These are phyloP conservation scores for Knipowitschia caucasica DNA, from an alignment of 2,797 vertebrate genomes.

Conservation along the genomic window DNA sequence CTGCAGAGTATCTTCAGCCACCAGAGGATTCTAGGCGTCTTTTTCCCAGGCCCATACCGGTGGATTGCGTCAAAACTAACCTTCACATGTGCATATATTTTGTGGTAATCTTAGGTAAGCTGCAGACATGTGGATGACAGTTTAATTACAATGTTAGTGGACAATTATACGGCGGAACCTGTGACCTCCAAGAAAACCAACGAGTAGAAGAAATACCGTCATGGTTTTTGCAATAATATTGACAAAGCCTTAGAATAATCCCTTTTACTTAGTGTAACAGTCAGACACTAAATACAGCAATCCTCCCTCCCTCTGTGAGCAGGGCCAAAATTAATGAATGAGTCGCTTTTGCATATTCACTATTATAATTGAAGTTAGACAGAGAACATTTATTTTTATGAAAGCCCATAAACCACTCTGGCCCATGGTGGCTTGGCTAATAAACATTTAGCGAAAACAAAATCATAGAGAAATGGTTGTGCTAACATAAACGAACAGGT, in stretches of 20 bases:
- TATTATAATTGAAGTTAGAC: slow-evolving; percentile 56
- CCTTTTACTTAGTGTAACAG: slow-evolving; percentile 69
- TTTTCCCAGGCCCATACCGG: neutral
- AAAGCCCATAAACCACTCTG: slow-evolving; percentile 40
- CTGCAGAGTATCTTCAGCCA: neutral
- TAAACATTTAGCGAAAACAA: slow-evolving; percentile 25
- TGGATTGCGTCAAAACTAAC: neutral
- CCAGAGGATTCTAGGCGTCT: neutral
- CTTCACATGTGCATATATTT: neutral
- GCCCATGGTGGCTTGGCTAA: slow-evolving; percentile 17
- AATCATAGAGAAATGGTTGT: neutral
- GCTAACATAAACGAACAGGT: slow-evolving; percentile 4
- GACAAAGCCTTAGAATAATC: slow-evolving; percentile 74
- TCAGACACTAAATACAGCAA: slow-evolving; percentile 67
- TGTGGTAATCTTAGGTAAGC: neutral
- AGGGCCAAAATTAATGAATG: slow-evolving; percentile 62
- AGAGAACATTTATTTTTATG: slow-evolving; percentile 67
- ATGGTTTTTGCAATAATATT: slow-evolving; percentile 47
- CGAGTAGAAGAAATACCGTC: slow-evolving; percentile 52
- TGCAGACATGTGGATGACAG: slow-evolving; percentile 26
- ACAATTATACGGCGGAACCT: slow-evolving; percentile 44
- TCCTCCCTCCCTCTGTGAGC: slow-evolving; percentile 53
- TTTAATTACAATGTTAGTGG: slow-evolving; percentile 41
- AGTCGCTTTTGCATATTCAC: slow-evolving; percentile 52
- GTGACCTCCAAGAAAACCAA: slow-evolving; percentile 64